phyloP scores from a whole-genome alignment of 2,888 invertebrate genomes.

The Stegana nigrithorax region DNA sequence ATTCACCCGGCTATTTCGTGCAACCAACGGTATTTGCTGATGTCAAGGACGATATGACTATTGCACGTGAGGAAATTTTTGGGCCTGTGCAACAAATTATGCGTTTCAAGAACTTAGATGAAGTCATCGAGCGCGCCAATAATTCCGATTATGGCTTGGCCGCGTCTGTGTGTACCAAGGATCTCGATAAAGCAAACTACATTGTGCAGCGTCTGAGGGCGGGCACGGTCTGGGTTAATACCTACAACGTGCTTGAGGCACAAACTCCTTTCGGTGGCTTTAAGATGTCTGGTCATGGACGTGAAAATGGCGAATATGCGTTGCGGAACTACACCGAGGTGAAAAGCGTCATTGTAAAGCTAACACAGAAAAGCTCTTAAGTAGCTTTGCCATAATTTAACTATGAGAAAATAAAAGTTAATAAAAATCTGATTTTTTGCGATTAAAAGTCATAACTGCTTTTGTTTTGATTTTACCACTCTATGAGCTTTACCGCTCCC shows the following conservation, averaged over 20 bases:
- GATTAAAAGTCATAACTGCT: too few species aligned
- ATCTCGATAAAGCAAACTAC: conserved; percentile 89
- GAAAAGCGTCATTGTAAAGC: conserved; percentile 85
- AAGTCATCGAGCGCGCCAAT: conserved; percentile 90
- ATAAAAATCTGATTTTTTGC: too few species aligned
- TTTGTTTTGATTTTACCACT: too few species aligned
- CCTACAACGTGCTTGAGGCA: conserved; percentile 81
- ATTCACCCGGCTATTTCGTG: conserved; percentile 81
- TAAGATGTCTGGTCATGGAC: conserved; percentile 95
- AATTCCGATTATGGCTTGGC: conserved; percentile 92
- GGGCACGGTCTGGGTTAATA: conserved; percentile 92
- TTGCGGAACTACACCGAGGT: conserved; percentile 94
- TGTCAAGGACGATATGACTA: conserved; percentile 85
- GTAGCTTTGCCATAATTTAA: too few species aligned
- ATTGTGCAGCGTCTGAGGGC: conserved; percentile 81
- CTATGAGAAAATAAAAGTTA: too few species aligned
- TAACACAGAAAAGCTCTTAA: conserved; percentile 84
- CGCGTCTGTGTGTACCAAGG: conserved; percentile 91
- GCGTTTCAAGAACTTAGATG: conserved; percentile 87
- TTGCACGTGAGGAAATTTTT: conserved; percentile 91
- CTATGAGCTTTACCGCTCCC: too few species aligned
- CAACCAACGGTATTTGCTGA: conserved; percentile 91
- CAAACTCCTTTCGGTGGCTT: conserved; percentile 96
- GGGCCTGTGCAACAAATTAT: conserved; percentile 95
- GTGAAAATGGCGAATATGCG: conserved; percentile 96